Percentiles rank a stretch among this genome's conserved stretches.
These are phyloP conservation scores for Hoplostethus mediterraneus DNA, from an alignment of 2,797 vertebrate species.

Conservation along the genomic window DNA sequence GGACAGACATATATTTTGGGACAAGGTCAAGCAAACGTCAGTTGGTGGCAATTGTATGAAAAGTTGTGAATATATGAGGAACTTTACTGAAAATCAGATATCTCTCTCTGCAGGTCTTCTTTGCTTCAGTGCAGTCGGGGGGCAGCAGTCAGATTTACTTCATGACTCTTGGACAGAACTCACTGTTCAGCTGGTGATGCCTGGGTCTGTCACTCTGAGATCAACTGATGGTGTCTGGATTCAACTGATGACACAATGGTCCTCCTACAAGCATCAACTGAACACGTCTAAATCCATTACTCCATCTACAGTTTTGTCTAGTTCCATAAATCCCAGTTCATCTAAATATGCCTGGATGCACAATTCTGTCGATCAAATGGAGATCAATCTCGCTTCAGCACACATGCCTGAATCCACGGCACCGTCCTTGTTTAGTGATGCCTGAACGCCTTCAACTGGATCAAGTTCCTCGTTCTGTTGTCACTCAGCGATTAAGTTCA, in stretches of 20 bases:
- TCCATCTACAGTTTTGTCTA: neutral
- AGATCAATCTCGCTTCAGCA: neutral
- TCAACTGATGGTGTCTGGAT: slow-evolving; percentile 26
- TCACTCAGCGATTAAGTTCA: neutral
- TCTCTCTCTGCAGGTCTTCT: slow-evolving; percentile 89
- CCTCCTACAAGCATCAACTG: neutral
- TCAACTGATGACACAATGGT: neutral
- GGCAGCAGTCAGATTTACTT: slow-evolving; percentile 96
- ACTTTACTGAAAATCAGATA: neutral
- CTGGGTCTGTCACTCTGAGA: slow-evolving; percentile 37
- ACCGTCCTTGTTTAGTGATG: slow-evolving; percentile 7
- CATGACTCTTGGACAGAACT: slow-evolving; percentile 95
- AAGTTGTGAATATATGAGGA: neutral
- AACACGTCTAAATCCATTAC: neutral
- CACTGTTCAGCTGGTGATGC: slow-evolving; percentile 92
- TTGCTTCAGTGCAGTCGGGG: slow-evolving; percentile 92
- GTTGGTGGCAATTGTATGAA: neutral
- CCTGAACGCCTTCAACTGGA: neutral
- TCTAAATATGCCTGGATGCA: neutral
- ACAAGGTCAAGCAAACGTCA: neutral
- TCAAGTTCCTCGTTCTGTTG: neutral
- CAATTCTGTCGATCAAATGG: neutral
- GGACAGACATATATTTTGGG: too few species aligned
- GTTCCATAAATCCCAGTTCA: neutral
- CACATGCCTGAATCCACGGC: slow-evolving; percentile 18